Evolutionary conservation across 2,888 invertebrate genomes (phyloP).

Genomic region (Amphimallon solstitiale): DNA sequence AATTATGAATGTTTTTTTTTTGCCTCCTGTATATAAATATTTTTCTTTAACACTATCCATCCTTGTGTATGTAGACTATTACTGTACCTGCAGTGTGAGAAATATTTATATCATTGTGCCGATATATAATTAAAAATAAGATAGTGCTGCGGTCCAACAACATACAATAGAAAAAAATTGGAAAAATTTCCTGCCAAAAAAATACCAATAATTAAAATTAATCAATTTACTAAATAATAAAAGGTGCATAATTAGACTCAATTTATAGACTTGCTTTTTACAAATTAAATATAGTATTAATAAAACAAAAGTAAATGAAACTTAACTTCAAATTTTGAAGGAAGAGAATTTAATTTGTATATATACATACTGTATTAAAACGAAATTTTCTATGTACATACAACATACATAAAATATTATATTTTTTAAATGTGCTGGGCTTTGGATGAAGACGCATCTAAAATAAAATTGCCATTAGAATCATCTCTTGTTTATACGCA

Average conservation of each 20-base stretch:
- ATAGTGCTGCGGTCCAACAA: conserved; percentile 26
- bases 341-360: background rate
- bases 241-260: too few species aligned
- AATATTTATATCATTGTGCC: background rate
- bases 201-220: background rate
- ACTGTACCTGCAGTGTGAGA: conserved; percentile 24
- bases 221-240: background rate
- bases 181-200: background rate
- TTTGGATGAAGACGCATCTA: conserved; percentile 5
- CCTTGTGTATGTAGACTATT: background rate
- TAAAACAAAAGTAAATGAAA: too few species aligned
- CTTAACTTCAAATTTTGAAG: too few species aligned
- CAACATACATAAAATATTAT: too few species aligned
- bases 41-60: too few species aligned
- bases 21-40: too few species aligned
- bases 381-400: conserved; percentile 12
- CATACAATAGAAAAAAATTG: background rate
- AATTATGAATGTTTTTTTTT: too few species aligned
- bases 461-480: background rate
- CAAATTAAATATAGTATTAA: too few species aligned
- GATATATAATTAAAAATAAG: background rate
- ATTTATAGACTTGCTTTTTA: too few species aligned
- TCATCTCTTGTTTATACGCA: background rate
- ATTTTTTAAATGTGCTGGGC: conserved; percentile 29
- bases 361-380: background rate